Evolutionary conservation across 1,140 invertebrate genomes (phyloP), one percentile per base, ranked within the genome.

Genomic region (Portunus trituberculatus): DNA sequence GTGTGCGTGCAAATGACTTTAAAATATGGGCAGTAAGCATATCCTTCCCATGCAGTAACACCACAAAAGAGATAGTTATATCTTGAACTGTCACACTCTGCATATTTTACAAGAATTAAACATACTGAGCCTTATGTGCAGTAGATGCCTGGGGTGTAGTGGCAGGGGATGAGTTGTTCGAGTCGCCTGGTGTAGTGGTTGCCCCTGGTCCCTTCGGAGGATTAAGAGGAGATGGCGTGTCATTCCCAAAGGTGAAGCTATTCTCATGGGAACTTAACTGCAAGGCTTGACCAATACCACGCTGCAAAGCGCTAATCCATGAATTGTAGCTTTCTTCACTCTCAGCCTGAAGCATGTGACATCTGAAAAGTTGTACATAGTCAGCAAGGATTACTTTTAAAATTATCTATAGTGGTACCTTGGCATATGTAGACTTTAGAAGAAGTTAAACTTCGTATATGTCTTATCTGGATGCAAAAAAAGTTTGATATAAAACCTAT

Each of bases 261-360:
- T 45, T 91, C 12, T 94, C 88, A 48, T 39, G 93, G 32, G 59
- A 31, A 32, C 94, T 32, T 45, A 88, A 59, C 91, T 95, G 94
- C 16, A 95, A 82, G 39, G 94, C 94, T 88, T 95, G 98, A 29
- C 98, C 98, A 96, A 99, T 99, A 10, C 98, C 98, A 96, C 98
- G 98, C 97, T 99, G 99, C 96, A 99, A 97, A 0, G 99, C 98
- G n/a, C 97, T 97, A 12, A 99, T 98, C 99, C 99, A 99, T 6
- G 98, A 97, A 94, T 98, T 98, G 96, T 98, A 98, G 97, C 99
- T 98, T 96, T 99, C 98, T 96, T 99, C 99, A 0, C 98, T 99
- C 96, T 99, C 99, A 0, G 99, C 99, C 98, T 99, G 99, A 1
- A 99, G 97, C 97, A 99, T 98, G 97, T 99, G 99, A 97, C 98